These are phyloP conservation scores for Zaprionus davidi DNA, from an alignment of 1,140 invertebrate genomes.

Conservation along the genomic window DNA sequence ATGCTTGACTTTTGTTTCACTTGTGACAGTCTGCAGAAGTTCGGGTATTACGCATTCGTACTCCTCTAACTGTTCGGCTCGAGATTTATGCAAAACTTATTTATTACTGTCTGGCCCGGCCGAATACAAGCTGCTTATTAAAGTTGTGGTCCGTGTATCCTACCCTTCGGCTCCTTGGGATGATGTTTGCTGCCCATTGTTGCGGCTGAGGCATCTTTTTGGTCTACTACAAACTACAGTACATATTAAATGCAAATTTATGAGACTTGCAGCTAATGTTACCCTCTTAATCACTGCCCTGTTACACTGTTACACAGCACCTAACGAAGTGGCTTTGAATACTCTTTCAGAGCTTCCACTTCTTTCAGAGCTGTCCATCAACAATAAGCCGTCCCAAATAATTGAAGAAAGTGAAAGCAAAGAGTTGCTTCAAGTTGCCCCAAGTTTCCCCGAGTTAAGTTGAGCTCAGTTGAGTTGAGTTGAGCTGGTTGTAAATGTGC, in stretches of 20 bases:
- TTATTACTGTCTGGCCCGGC: conserved; percentile 54
- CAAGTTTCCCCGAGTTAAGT: conserved; percentile 3
- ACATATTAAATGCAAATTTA: conserved; percentile 40
- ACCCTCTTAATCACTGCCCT: conserved; percentile 24
- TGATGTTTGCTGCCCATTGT: neutral
- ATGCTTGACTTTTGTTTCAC: conserved; percentile 57
- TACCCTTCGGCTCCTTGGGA: neutral
- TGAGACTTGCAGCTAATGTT: conserved; percentile 20
- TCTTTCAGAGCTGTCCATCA: conserved; percentile 39
- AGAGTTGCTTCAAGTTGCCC: conserved; percentile 22
- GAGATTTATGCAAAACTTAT: conserved; percentile 71
- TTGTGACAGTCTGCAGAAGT: conserved; percentile 46
- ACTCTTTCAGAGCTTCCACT: neutral
- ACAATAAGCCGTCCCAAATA: conserved; percentile 40
- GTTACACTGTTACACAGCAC: neutral
- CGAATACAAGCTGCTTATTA: conserved; percentile 27
- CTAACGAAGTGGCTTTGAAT: neutral
- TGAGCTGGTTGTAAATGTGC: conserved; percentile 65
- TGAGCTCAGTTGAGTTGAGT: conserved; percentile 15
- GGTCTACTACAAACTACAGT: conserved; percentile 25
- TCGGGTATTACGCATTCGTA: conserved; percentile 6
- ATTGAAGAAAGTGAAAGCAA: conserved; percentile 8
- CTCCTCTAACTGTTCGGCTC: conserved; percentile 17
- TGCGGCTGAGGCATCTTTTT: conserved; percentile 1
- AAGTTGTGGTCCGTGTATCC: conserved; percentile 14